Evolutionary conservation across 2,113 vertebrate species (phyloP).

Genomic region (Paramisgurnus dabryanus): DNA sequence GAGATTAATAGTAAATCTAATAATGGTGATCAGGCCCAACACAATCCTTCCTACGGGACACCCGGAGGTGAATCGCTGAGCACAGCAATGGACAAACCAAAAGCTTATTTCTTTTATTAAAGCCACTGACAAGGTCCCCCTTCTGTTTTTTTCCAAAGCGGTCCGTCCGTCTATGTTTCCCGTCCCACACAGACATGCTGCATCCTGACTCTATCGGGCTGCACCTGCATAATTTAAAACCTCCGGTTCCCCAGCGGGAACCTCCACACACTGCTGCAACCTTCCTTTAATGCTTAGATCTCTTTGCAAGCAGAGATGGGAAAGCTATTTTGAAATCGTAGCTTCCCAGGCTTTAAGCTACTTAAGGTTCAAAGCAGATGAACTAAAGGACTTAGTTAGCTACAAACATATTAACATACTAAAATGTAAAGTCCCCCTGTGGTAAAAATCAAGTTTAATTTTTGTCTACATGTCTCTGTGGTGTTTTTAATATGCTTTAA

Average conservation of each 20-base stretch:
- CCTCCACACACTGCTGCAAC: neutral
- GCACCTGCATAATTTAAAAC: conserved; percentile 57
- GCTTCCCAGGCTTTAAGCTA: too few relatives aligned
- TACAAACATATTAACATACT: too few relatives aligned
- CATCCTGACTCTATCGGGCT: conserved; percentile 39
- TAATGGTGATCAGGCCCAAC: neutral
- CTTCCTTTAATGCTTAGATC: conserved; percentile 7
- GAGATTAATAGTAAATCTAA: neutral
- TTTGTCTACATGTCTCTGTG: too few relatives aligned
- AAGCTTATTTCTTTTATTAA: conserved; percentile 14
- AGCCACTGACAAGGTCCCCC: conserved; percentile 18
- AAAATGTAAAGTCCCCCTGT: too few relatives aligned
- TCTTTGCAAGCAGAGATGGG: neutral
- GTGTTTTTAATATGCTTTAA: too few relatives aligned
- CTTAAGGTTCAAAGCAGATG: too few relatives aligned
- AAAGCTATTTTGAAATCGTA: conserved; percentile 7
- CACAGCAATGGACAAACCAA: conserved; percentile 6
- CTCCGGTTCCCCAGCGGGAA: conserved; percentile 29
- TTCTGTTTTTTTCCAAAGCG: neutral
- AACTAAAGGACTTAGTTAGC: too few relatives aligned
- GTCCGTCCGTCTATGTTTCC: conserved; percentile 31
- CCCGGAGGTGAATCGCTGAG: conserved; percentile 11
- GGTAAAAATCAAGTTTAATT: too few relatives aligned
- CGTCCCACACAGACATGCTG: conserved; percentile 9
- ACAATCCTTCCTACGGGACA: conserved; percentile 23